phyloP scores from a whole-genome alignment of 2,113 vertebrate genomes.

The Nothocercus julius region DNA sequence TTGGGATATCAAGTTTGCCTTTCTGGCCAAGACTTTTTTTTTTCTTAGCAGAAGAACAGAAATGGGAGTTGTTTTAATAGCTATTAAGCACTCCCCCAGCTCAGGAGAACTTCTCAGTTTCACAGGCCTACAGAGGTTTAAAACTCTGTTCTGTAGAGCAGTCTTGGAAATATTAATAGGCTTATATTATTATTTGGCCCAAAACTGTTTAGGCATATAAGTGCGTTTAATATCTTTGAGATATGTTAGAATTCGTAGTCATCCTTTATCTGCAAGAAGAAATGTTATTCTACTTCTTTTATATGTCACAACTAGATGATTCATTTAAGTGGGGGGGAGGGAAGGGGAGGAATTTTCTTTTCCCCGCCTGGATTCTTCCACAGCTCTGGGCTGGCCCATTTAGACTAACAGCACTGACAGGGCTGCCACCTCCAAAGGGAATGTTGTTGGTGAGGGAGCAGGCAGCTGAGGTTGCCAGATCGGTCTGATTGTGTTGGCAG shows the following conservation, averaged over 20 bases:
- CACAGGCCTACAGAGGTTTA: background rate
- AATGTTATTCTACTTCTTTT: background rate
- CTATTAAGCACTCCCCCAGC: background rate
- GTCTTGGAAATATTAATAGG: background rate
- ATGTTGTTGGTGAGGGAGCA: background rate
- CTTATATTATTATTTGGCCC: background rate
- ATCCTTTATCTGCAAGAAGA: background rate
- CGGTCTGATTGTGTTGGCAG: background rate
- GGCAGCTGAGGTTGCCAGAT: background rate
- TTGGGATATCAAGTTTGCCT: background rate
- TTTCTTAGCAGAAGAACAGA: background rate
- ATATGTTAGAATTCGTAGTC: background rate
- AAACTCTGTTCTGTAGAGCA: background rate
- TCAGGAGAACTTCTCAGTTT: background rate
- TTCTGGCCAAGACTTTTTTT: background rate
- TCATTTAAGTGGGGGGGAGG: background rate
- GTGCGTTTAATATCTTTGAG: background rate
- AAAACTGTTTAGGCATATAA: background rate
- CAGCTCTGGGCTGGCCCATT: background rate
- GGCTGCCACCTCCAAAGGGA: background rate
- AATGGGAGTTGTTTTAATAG: background rate
- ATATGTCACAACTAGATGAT: background rate
- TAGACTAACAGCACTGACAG: background rate
- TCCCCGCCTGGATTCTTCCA: background rate
- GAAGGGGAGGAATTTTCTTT: background rate